Percentiles rank a stretch among this genome's conserved stretches.
Conservation (phyloP, 2,888 invertebrate genomes). For the Rhyacophila evoluta region DNA sequence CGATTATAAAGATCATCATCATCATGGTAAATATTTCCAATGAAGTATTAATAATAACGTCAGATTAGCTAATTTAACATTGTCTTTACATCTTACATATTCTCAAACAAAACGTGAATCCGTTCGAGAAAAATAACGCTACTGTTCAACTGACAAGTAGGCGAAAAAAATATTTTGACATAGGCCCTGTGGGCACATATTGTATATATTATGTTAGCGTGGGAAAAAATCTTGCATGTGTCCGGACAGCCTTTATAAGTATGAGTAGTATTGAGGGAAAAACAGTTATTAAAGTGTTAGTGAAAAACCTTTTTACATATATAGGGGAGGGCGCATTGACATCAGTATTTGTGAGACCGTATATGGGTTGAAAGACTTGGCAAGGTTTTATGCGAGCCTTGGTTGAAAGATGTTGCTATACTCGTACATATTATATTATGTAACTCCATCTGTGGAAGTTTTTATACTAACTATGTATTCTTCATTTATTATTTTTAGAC, state of each 20-base stretch:
- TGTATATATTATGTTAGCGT: not conserved
- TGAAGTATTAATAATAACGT: too few species aligned
- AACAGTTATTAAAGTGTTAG: slow-evolving; percentile 9
- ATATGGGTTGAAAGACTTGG: not conserved
- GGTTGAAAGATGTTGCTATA: not conserved
- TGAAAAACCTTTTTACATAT: not conserved
- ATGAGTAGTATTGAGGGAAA: not conserved
- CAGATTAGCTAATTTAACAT: too few species aligned
- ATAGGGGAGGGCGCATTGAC: not conserved
- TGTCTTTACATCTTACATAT: too few species aligned
- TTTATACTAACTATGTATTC: not conserved
- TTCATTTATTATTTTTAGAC: not conserved
- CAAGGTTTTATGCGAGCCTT: not conserved
- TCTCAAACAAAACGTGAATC: too few species aligned
- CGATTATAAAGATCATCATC: too few species aligned
- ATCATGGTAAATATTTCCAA: too few species aligned
- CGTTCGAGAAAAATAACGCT: too few species aligned
- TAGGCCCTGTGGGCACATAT: not conserved
- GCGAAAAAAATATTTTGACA: not conserved
- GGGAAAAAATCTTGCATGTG: not conserved
- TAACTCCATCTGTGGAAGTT: too few species aligned
- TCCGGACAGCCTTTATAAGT: not conserved
- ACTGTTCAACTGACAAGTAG: not conserved
- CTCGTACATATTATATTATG: not conserved
- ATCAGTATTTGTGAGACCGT: not conserved